phyloP scores from a whole-genome alignment of 2,888 invertebrate genomes.

The Drosophila mimica region DNA sequence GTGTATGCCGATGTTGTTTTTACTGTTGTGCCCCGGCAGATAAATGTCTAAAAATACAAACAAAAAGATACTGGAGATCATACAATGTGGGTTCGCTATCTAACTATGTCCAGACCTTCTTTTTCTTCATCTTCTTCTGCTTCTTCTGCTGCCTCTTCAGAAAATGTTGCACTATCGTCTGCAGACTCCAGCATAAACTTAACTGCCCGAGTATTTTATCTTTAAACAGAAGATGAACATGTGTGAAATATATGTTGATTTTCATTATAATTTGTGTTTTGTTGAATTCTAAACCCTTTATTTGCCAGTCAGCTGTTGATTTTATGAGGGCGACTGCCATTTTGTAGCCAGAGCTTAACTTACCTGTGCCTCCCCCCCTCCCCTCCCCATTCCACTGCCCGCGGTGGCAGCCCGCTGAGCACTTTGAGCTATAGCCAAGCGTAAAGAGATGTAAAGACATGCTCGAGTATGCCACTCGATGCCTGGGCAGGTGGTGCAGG shows the following conservation, averaged over 20 bases:
- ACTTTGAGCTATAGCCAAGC: slow-evolving; percentile 73
- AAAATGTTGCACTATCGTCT: slow-evolving; percentile 32
- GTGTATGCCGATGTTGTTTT: slow-evolving; percentile 14
- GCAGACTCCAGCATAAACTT: slow-evolving; percentile 27
- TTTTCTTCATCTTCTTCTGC: slow-evolving; percentile 24
- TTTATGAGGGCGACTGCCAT: slow-evolving; percentile 47
- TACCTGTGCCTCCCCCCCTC: background rate
- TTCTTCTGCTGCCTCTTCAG: slow-evolving; percentile 1
- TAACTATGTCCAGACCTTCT: slow-evolving; percentile 44
- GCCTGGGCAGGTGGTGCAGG: slow-evolving; percentile 52
- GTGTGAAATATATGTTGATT: background rate
- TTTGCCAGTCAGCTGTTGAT: slow-evolving; percentile 3
- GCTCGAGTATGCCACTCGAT: slow-evolving; percentile 76
- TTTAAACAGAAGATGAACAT: slow-evolving; percentile 3
- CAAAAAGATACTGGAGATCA: slow-evolving; percentile 59
- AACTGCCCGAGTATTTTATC: slow-evolving; percentile 2
- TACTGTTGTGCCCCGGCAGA: slow-evolving; percentile 46
- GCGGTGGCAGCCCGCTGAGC: slow-evolving; percentile 27
- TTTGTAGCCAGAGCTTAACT: slow-evolving; percentile 40
- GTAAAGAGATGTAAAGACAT: slow-evolving; percentile 80
- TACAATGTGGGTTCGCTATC: slow-evolving; percentile 60
- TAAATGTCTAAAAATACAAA: slow-evolving; percentile 74
- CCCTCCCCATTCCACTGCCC: background rate
- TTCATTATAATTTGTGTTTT: background rate
- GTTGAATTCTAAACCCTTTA: background rate